Evolutionary conservation across 2,113 vertebrate species (phyloP).

Genomic region (Edolisoma coerulescens): DNA sequence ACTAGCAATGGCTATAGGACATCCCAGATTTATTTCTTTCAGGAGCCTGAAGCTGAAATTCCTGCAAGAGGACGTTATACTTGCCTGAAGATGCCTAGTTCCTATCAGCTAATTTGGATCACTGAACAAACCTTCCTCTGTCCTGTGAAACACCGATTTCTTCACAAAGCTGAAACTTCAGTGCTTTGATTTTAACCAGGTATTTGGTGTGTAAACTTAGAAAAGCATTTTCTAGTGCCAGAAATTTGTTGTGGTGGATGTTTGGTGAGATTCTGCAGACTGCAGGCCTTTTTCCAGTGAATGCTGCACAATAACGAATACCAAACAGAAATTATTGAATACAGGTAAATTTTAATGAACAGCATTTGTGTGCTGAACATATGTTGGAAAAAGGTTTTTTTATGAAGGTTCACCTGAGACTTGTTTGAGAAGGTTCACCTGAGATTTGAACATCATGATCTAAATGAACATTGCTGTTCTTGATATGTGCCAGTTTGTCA

Average conservation of each 20-base stretch:
- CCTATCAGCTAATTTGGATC: neutral
- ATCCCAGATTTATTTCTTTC: neutral
- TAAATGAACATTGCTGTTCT: neutral
- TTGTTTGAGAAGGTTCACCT: constrained; percentile 44
- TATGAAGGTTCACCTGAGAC: constrained; percentile 34
- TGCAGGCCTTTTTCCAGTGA: neutral
- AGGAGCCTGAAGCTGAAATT: neutral
- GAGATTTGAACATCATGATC: constrained; percentile 20
- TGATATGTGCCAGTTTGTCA: neutral
- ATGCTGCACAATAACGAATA: neutral
- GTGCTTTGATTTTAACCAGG: neutral
- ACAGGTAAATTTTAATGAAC: constrained; percentile 57
- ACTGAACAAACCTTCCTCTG: neutral
- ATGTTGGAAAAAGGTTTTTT: constrained; percentile 28
- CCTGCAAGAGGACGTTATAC: neutral
- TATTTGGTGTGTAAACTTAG: neutral
- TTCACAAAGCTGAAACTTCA: neutral
- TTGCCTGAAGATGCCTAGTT: neutral
- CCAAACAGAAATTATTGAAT: constrained; percentile 33
- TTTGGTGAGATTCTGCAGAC: neutral
- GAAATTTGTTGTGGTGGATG: neutral
- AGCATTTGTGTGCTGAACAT: constrained; percentile 17
- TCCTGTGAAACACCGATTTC: neutral
- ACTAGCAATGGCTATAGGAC: neutral
- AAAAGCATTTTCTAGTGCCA: constrained; percentile 2